phyloP scores from a whole-genome alignment of 2,113 vertebrate species.

The Phalacrocorax aristotelis region DNA sequence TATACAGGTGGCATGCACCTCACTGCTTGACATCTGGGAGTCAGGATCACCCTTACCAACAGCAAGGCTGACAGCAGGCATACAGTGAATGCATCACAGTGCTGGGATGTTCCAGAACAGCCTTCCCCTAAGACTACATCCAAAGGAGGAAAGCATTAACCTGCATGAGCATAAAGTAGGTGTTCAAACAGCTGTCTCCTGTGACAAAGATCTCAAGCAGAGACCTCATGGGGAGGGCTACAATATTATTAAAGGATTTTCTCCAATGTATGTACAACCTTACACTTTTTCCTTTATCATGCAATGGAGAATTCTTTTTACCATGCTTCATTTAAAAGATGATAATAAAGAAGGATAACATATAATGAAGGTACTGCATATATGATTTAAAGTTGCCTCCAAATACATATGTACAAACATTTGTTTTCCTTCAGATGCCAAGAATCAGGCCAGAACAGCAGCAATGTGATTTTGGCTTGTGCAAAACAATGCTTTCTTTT shows the following conservation, averaged over 20 bases:
- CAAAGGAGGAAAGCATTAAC: background rate
- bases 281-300: background rate
- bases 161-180: rapidly evolving
- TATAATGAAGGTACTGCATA: background rate
- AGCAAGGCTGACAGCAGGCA: background rate
- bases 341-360: rapidly evolving
- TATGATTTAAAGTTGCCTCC: background rate
- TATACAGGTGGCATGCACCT: no score
- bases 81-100: rapidly evolving
- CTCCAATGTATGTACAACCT: background rate
- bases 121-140: background rate
- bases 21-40: background rate
- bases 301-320: background rate
- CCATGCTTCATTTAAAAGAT: background rate
- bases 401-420: background rate
- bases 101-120: rapidly evolving
- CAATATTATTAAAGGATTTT: background rate
- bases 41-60: background rate
- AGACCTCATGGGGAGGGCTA: background rate
- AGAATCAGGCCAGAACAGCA: background rate
- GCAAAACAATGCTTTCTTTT: background rate
- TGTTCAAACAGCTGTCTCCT: background rate
- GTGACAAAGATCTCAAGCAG: background rate
- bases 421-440: constrained; percentile 23
- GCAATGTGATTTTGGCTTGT: constrained; percentile 10